Evolutionary conservation across 1,140 invertebrate genomes (phyloP), one percentile per base, ranked within the genome.

Genomic region (Philopotamus ludificatus): DNA sequence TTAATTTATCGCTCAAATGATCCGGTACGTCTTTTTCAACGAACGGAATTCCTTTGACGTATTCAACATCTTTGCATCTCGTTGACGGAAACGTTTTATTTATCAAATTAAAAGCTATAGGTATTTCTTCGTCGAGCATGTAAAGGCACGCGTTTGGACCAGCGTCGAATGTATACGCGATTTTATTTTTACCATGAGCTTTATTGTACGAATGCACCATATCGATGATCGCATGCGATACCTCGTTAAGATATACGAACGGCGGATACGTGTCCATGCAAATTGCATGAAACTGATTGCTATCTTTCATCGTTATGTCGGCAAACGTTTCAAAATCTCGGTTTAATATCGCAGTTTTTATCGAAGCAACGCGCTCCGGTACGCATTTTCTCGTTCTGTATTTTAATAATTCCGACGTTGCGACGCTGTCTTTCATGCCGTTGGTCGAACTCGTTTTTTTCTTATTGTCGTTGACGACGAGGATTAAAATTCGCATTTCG

Each of bases 111-210:
- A 90, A 28, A 22, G 95, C 77, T 73, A 82, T 78, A 2, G 86
- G 75, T 0, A 97, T 85, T 79, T 91, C 82, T 69, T 90, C 81
- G 73, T 94, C 87, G 61, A 93, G 75, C 16, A 96, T 76, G 80
- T 92, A 98, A 0, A 98, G 74, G 75, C 93, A 97, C 3, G 94
- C 94, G 84, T 98, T 99, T 59, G 95, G 93, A 9, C 97, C 97
- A 65, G 96, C 96, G 86, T 99, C 96, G 83, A 95, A 98, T 21
- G 95, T 98, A 75, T 99, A 99, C 2, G 94, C 93, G 2, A 92
- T 89, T 76, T 86, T 89, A 21, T 77, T 76, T 60, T 76, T 72
- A 12, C 86, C 85, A 72, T 75, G 79, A 21, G 80, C 73, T 20
- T 84, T 78, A 77, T 99, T 98, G 73, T 90, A 96, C 7, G 77